Percentiles rank a stretch among this genome's conserved stretches.
Conservation (phyloP, 2,888 invertebrate species). For the Melikaiella ostensackeni region DNA sequence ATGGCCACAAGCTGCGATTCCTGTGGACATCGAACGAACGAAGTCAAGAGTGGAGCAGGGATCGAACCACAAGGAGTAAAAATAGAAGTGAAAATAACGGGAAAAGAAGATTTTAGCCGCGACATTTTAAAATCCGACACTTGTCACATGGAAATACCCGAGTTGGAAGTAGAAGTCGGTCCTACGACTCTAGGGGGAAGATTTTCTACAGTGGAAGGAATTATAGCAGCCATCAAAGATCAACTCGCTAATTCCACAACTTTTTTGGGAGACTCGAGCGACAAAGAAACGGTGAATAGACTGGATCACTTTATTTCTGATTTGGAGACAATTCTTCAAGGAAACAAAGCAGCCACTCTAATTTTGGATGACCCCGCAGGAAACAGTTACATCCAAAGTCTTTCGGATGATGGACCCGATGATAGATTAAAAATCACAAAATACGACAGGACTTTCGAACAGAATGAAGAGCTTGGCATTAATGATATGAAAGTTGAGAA, state of each 20-base stretch:
- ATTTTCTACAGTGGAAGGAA: slow-evolving; percentile 97
- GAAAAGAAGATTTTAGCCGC: slow-evolving; percentile 89
- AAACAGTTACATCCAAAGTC: slow-evolving; percentile 94
- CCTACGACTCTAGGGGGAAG: slow-evolving; percentile 92
- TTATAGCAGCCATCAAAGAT: slow-evolving; percentile 87
- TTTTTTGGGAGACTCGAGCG: slow-evolving; percentile 86
- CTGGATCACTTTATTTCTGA: slow-evolving; percentile 83
- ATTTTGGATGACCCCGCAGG: slow-evolving; percentile 98
- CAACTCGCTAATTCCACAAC: slow-evolving; percentile 85
- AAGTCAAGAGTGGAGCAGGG: slow-evolving; percentile 96
- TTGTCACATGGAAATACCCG: slow-evolving; percentile 88
- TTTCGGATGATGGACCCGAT: slow-evolving; percentile 84
- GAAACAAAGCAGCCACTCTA: slow-evolving; percentile 84
- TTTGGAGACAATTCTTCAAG: slow-evolving; percentile 83
- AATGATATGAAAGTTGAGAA: slow-evolving; percentile 97
- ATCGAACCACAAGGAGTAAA: slow-evolving; percentile 89
- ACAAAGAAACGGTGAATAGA: slow-evolving; percentile 78
- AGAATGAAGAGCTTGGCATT: slow-evolving; percentile 96
- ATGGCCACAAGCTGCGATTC: slow-evolving; percentile 96
- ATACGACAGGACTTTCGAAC: slow-evolving; percentile 91
- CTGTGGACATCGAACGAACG: slow-evolving; percentile 96
- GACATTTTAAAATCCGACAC: slow-evolving; percentile 97
- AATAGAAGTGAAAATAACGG: slow-evolving; percentile 86
- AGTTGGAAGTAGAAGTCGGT: slow-evolving; percentile 92
- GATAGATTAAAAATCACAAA: slow-evolving; percentile 85